Evolutionary conservation across 2,888 invertebrate genomes (phyloP).

Genomic region (Carpatolechia fugitivella): DNA sequence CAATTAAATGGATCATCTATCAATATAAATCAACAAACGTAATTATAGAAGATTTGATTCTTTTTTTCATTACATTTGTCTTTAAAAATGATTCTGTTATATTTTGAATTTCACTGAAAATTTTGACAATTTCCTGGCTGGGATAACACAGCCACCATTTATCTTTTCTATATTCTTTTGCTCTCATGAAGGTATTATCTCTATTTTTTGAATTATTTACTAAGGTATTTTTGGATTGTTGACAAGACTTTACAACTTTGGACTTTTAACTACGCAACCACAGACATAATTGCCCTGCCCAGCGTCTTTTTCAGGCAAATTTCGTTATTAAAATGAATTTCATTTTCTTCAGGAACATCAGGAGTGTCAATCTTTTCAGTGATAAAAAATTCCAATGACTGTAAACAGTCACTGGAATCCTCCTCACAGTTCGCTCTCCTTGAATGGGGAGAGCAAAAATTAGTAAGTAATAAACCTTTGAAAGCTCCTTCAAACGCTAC

Average conservation of each 20-base stretch:
- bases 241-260: slow-evolving; percentile 18
- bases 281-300: slow-evolving; percentile 26
- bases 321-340: neutral
- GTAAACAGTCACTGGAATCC: slow-evolving; percentile 5
- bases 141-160: slow-evolving; percentile 3
- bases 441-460: slow-evolving; percentile 1
- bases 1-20: neutral
- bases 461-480: neutral
- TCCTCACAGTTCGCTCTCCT: slow-evolving; percentile 16
- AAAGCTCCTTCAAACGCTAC: slow-evolving; percentile 25
- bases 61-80: neutral
- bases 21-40: neutral
- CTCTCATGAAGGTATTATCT: neutral
- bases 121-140: neutral
- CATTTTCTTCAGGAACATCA: slow-evolving; percentile 18
- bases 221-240: slow-evolving; percentile 9
- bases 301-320: slow-evolving; percentile 8
- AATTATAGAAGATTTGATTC: neutral
- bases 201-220: neutral
- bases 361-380: too few relatives aligned
- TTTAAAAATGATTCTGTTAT: neutral
- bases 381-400: slow-evolving; percentile 16
- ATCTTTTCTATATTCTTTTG: slow-evolving; percentile 4
- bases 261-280: slow-evolving; percentile 27
- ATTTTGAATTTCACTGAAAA: neutral